Base-by-base conservation (phyloP, 2,888 invertebrate species). In the Eurytoma californica region DNA sequence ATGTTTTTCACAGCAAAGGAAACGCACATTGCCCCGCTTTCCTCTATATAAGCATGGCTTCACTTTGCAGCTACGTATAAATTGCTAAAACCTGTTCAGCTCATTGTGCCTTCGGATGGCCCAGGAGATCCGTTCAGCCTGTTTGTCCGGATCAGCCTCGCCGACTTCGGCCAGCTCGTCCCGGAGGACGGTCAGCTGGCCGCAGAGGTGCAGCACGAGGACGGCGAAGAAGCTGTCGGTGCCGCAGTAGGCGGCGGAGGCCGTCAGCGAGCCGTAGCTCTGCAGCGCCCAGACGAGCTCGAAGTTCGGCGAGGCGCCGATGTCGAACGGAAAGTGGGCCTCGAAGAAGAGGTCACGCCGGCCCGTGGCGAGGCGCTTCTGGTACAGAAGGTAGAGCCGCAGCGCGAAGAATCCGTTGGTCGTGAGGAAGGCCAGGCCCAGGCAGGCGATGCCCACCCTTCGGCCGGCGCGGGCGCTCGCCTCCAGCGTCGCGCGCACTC, bases 131-230 rank as follows among this genome's bases (percentile, higher is more conserved):
- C 0, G 47, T 28, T 1, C 14, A 14, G 2, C 5, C 16, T 3
- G 16, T 7, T 20, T 18, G 18, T 47, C 30, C 4, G 18, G 13
- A 1, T n/a, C 18, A 51, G 20, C 2, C 16, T 24, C 51, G 39
- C 39, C 9, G 3, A 77, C 20, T 2, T 14, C 5, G 39, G 7
- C 5, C 3, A 78, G 28, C 14, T 78, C 49, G 14, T 61, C 55
- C 7, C 13, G 3, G 3, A 80, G 24, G 14, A 72, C 72, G 3
- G 73, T 75, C 1, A 88, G 63, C 75, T 88, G 87, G 4, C 85
- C 87, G 51, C 87, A 88, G 9, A 87, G 63, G 72, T 88, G 88
- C 24, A 86, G 63, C 3, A 86, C 82, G 9, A 87, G 76, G 9
- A 85, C 82, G 3, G 83, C 84, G 3, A 87, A 70, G 16, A 84